A percentile compares a stretch with the other conserved stretches of the same genome.
These are phyloP conservation scores for Amphiprion clarkii DNA, from an alignment of 2,797 vertebrate species.

Conservation along the genomic window DNA sequence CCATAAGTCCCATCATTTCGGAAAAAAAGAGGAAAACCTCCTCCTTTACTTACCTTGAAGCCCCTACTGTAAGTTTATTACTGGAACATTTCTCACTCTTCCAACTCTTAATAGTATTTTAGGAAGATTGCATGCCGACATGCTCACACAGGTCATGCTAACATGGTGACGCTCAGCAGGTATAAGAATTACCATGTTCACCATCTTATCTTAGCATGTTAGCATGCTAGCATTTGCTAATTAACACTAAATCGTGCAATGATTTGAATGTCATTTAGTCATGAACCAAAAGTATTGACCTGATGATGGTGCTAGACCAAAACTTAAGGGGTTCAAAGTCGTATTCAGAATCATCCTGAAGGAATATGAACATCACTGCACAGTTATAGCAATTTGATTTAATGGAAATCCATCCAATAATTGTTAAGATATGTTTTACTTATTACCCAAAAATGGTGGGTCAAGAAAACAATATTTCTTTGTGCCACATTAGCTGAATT, in stretches of 20 bases:
- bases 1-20: no score
- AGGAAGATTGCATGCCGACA: background rate
- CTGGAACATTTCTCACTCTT: background rate
- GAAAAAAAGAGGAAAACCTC: background rate
- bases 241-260: background rate
- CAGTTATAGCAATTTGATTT: no score
- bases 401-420: background rate
- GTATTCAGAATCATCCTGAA: background rate
- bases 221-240: background rate
- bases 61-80: background rate
- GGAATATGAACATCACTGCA: background rate
- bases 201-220: background rate
- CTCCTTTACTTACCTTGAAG: background rate
- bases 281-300: background rate
- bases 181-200: background rate
- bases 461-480: background rate
- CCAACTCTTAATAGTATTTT: background rate
- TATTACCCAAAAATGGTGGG: background rate
- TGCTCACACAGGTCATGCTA: background rate
- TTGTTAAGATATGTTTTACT: background rate
- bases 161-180: background rate
- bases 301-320: background rate
- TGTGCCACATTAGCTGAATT: background rate
- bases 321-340: background rate
- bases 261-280: background rate